Evolutionary conservation across 2,113 vertebrate genomes (phyloP), one percentile per base, ranked within the genome.

Genomic region (Eclectus roratus): DNA sequence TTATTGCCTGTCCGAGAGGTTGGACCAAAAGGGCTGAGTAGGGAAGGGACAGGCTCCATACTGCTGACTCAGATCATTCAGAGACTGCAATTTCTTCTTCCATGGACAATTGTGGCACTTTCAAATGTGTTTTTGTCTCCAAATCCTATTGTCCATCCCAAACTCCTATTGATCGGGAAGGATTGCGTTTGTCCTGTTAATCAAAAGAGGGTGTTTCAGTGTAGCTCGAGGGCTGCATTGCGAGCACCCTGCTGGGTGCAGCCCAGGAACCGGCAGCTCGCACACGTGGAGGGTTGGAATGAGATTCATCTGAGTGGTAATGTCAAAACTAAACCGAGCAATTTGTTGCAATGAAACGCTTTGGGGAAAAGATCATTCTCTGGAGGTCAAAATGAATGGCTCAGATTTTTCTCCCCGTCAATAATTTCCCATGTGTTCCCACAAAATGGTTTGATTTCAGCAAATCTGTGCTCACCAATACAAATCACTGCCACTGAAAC

Each of bases 361-460:
- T 64, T 41, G 52, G 77, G n/a, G 52, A 65, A 76, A 73, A 47
- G 24, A 80, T 17, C 24, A 50, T 24, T 56, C n/a, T 85, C 61
- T 69, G 52, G 64, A 82, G 76, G 86, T 50, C 79, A 35, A 79
- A 92, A 72, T 1, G 1, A 92, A 68, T 52, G 27, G 72, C n/a
- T 85, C 53, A 0, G 29, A 17, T 53, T 61, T 72, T 63, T 88
- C 53, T 52, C 10, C 58, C 35, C 2, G 3, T 80, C 76, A 71
- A 23, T 82, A 52, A 69, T 70, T 91, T 80, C 63, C 86, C 44
- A 11, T 1, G 0, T 19, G 25, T 80, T 90, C 71, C 58, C 41
- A 47, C 56, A 86, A 83, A 88, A 80, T n/a, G 25, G 31, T 80
- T 74, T 74, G 88, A 70, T 85, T 83, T 91, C 86, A 83, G 68